Conservation (phyloP, 1,140 invertebrate genomes). For the Euglossa dilemma region DNA sequence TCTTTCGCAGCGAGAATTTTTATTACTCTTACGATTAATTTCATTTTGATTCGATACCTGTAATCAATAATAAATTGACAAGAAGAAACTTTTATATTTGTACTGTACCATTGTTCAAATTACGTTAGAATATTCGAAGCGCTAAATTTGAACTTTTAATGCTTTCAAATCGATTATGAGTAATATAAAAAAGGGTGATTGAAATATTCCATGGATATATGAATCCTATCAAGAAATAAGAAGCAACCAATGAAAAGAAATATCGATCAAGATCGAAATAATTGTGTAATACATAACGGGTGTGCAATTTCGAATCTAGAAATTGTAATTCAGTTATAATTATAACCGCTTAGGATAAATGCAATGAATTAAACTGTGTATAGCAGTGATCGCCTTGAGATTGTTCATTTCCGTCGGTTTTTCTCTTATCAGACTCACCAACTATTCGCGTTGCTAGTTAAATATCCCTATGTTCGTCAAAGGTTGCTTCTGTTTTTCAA, state of each 20-base stretch:
- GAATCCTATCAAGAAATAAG: background rate
- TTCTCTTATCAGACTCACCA: background rate
- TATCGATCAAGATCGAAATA: background rate
- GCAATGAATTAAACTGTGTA: slow-evolving; percentile 15
- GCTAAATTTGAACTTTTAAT: background rate
- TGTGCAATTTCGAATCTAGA: slow-evolving; percentile 2
- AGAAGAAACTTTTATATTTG: background rate
- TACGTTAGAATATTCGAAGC: background rate
- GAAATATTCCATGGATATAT: background rate
- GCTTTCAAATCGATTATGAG: background rate
- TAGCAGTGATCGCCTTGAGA: background rate
- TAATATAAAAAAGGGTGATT: background rate
- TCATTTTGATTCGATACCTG: background rate
- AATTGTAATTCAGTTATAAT: slow-evolving; percentile 18
- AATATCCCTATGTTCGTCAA: background rate
- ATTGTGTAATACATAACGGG: slow-evolving; percentile 4
- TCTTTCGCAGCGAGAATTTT: background rate
- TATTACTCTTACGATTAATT: background rate
- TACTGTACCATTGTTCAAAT: background rate
- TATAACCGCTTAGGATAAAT: slow-evolving; percentile 8
- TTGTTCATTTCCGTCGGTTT: background rate
- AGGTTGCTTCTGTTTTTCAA: background rate
- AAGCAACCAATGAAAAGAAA: background rate
- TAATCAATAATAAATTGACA: slow-evolving; percentile 1
- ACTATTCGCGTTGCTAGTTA: background rate